Conservation (phyloP, 2,113 vertebrate species). For the Smithornis capensis region DNA sequence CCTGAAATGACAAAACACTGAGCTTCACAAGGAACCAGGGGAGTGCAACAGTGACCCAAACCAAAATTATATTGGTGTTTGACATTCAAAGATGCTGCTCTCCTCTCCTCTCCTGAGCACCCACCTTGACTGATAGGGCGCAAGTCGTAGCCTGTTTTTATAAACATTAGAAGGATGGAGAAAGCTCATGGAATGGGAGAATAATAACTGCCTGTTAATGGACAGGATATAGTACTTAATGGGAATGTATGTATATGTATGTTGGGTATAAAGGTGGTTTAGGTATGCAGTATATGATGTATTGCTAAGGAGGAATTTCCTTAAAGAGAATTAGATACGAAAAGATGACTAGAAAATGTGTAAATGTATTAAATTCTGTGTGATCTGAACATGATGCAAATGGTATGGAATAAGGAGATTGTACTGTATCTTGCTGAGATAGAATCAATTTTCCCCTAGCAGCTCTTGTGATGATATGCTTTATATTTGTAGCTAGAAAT, state of each 20-base stretch:
- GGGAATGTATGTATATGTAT: not conserved
- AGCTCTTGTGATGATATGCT: not conserved
- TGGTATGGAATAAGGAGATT: not conserved
- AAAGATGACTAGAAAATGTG: not conserved
- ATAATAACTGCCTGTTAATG: not conserved
- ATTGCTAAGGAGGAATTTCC: not conserved
- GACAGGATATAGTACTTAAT: not conserved
- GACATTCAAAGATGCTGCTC: not conserved
- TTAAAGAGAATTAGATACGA: not conserved
- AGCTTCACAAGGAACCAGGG: not conserved
- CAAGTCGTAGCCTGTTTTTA: not conserved
- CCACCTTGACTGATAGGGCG: not conserved
- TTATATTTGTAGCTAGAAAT: not conserved
- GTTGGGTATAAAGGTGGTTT: not conserved
- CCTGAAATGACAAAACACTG: not conserved
- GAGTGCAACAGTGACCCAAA: not conserved
- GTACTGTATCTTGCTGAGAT: not conserved
- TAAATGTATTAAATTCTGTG: not conserved
- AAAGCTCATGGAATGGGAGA: not conserved
- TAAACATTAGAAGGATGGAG: not conserved
- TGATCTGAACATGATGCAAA: not conserved
- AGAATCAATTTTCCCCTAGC: not conserved
- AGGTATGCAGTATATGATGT: not conserved
- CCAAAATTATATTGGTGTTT: not conserved
- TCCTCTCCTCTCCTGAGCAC: not conserved